phyloP scores from a whole-genome alignment of 2,888 invertebrate species.

The Sturmia bella region DNA sequence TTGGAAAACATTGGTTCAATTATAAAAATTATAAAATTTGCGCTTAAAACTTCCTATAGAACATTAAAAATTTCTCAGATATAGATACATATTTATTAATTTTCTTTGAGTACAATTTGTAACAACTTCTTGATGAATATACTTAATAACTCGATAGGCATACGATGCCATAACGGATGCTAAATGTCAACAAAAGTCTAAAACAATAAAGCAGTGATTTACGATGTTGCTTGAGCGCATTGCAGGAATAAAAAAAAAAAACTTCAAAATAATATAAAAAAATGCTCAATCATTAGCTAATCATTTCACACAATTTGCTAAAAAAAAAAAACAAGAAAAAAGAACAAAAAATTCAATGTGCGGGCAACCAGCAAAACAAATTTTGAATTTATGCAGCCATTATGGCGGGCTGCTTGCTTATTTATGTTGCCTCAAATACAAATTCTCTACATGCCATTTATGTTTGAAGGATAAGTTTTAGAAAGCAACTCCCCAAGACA shows the following conservation, averaged over 20 bases:
- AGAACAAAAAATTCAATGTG: slow-evolving; percentile 34
- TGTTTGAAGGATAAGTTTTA: not conserved
- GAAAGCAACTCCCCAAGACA: slow-evolving; percentile 33
- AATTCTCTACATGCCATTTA: slow-evolving; percentile 30
- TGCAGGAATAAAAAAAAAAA: slow-evolving; percentile 29
- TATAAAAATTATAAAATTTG: no score
- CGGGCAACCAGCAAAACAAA: slow-evolving; percentile 67
- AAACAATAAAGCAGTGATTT: slow-evolving; percentile 18
- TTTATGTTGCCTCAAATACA: slow-evolving; percentile 22
- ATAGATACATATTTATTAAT: no score
- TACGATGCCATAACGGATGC: slow-evolving; percentile 71
- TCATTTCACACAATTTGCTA: slow-evolving; percentile 51
- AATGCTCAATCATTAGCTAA: slow-evolving; percentile 77
- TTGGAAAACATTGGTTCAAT: no score
- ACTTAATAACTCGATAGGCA: slow-evolving; percentile 51
- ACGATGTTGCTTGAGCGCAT: slow-evolving; percentile 15
- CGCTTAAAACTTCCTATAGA: no score
- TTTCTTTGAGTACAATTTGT: not conserved
- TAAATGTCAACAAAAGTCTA: slow-evolving; percentile 70
- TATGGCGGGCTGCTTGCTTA: slow-evolving; percentile 4
- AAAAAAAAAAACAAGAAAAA: slow-evolving; percentile 1
- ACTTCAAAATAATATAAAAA: slow-evolving; percentile 63
- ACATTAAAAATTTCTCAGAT: no score
- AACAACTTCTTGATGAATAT: not conserved
- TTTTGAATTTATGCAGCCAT: slow-evolving; percentile 36